These are phyloP conservation scores for Monarcha castaneiventris DNA, from an alignment of 2,113 vertebrate species.

Conservation along the genomic window DNA sequence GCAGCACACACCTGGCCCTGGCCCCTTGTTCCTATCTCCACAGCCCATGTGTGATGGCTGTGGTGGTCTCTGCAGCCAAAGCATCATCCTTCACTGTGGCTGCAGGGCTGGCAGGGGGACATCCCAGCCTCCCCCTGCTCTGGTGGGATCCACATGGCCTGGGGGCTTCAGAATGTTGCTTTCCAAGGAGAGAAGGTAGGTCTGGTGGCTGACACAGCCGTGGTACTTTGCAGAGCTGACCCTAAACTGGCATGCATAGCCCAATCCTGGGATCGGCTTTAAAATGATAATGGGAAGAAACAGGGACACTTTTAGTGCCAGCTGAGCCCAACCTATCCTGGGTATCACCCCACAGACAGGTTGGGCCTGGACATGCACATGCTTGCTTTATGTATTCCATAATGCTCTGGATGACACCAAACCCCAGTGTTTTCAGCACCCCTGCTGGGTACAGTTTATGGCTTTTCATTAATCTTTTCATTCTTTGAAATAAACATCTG, in stretches of 20 bases:
- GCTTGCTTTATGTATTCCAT: background rate
- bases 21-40: background rate
- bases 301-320: background rate
- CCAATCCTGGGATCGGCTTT: rapidly evolving
- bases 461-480: background rate
- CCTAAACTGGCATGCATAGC: background rate
- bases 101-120: background rate
- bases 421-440: rapidly evolving
- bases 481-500: slow-evolving; percentile 7
- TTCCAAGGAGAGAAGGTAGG: background rate
- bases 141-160: background rate
- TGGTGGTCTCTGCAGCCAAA: background rate
- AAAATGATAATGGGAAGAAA: background rate
- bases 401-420: background rate
- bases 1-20: background rate
- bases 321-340: background rate
- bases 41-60: background rate
- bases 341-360: background rate
- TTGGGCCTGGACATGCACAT: background rate
- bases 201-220: background rate
- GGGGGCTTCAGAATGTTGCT: background rate
- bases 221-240: background rate
- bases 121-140: background rate
- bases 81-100: background rate
- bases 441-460: background rate